Evolutionary conservation across 2,797 vertebrate genomes (phyloP), one percentile per base, ranked within the genome.

Genomic region (Pseudochirops corinnae): DNA sequence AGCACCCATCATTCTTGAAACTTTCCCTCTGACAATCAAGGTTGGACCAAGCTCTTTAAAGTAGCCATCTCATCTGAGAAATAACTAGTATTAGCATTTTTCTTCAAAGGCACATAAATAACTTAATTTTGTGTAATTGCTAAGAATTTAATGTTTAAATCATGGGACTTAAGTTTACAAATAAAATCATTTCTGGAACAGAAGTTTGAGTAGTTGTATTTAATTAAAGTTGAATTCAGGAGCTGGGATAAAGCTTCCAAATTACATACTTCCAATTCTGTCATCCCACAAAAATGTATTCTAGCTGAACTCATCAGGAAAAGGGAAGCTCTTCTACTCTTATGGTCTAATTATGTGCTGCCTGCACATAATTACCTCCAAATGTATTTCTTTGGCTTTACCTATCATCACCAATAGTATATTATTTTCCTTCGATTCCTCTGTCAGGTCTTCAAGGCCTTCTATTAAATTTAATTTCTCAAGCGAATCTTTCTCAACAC

Each of bases 211-310:
- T 82, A 82, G 67, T 39, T 82, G 18, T 24, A 39, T 39, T n/a
- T 82, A 82, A 82, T 82, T 82, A 82, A 82, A 82, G 39, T 21
- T 82, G n/a, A 12, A 82, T 82, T 82, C 67, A 82, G 11, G n/a
- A 82, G n/a, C 67, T 82, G n/a, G 67, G 67, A 82, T 82, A 82
- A 39, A 82, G n/a, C n/a, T 82, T 82, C 67, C 67, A 74, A 74
- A 74, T 74, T 74, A 74, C 3, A 74, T 39, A 39, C 67, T 74
- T 74, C n/a, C 18, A 39, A 82, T 46, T 39, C 31, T 82, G 67
- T 82, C n/a, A 24, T 82, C 21, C 18, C n/a, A 82, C 18, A 10
- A 82, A 46, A 46, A 82, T 24, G n/a, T 74, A 74, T 21, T 74
- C 67, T 74, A n/a, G n/a, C 67, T 74, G 14, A 74, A 39, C n/a